phyloP scores from a whole-genome alignment of 2,113 vertebrate genomes.

The Uropsilus gracilis region DNA sequence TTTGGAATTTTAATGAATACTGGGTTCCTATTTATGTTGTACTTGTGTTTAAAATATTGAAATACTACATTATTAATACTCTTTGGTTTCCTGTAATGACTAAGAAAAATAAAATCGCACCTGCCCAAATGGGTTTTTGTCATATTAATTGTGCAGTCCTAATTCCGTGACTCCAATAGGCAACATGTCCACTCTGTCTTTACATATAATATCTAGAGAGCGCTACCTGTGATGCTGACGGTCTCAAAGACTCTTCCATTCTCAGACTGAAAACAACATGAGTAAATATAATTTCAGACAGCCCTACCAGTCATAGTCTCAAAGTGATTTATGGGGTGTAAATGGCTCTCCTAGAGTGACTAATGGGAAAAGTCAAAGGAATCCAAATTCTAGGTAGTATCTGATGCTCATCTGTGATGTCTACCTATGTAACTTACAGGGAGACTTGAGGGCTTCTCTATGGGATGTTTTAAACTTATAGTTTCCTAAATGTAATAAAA shows the following conservation, averaged over 20 bases:
- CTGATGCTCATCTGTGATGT: background rate
- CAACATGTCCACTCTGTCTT: background rate
- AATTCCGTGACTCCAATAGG: background rate
- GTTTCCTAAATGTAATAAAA: background rate
- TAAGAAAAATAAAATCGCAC: background rate
- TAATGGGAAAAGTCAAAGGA: slow-evolving; percentile 42
- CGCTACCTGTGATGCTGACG: background rate
- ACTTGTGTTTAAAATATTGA: background rate
- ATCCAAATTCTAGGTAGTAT: background rate
- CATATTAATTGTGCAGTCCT: background rate
- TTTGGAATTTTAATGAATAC: slow-evolving; percentile 3
- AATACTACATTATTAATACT: background rate
- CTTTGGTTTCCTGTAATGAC: background rate
- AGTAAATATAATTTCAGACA: slow-evolving; percentile 51
- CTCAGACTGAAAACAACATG: slow-evolving; percentile 2
- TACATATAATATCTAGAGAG: background rate
- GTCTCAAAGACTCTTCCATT: slow-evolving; percentile 1
- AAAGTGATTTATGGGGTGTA: slow-evolving; percentile 54
- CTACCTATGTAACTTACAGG: background rate
- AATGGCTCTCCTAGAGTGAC: slow-evolving; percentile 34
- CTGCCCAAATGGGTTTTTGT: background rate
- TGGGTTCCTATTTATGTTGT: background rate
- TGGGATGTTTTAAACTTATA: background rate
- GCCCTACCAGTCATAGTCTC: background rate
- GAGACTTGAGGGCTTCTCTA: background rate